A percentile compares a stretch with the other conserved stretches of the same genome.
Conservation (phyloP, 2,113 vertebrate species). For the Psilopsiagon aurifrons region DNA sequence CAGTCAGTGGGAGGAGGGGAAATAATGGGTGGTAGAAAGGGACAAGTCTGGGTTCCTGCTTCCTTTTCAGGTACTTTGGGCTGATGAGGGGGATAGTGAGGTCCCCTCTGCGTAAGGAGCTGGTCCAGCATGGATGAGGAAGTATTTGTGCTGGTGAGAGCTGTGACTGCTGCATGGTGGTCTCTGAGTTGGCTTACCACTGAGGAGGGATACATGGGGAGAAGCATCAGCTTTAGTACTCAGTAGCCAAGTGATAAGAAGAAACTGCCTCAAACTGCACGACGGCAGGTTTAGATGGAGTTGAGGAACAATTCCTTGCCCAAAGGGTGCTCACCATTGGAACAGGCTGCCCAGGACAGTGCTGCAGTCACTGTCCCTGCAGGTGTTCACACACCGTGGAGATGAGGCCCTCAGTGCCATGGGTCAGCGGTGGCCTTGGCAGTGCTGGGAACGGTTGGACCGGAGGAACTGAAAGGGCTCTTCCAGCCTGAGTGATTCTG, state of each 20-base stretch:
- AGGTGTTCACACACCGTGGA: not conserved
- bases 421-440: not conserved
- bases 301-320: not conserved
- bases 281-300: not conserved
- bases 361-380: not conserved
- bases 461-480: not conserved
- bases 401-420: too few species aligned
- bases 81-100: not conserved
- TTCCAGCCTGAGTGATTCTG: not conserved
- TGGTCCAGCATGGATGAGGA: fast-evolving
- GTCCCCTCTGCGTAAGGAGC: not conserved
- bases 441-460: not conserved
- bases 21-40: not conserved
- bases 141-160: not conserved
- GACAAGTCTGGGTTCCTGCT: not conserved
- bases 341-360: not conserved
- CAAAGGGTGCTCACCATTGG: not conserved
- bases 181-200: not conserved
- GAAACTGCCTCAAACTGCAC: not conserved
- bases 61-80: not conserved
- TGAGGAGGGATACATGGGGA: not conserved
- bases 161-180: not conserved
- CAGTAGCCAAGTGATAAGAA: not conserved
- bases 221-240: not conserved
- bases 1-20: not conserved